Conservation (phyloP, 2,888 invertebrate genomes). For the Patella caerulea region DNA sequence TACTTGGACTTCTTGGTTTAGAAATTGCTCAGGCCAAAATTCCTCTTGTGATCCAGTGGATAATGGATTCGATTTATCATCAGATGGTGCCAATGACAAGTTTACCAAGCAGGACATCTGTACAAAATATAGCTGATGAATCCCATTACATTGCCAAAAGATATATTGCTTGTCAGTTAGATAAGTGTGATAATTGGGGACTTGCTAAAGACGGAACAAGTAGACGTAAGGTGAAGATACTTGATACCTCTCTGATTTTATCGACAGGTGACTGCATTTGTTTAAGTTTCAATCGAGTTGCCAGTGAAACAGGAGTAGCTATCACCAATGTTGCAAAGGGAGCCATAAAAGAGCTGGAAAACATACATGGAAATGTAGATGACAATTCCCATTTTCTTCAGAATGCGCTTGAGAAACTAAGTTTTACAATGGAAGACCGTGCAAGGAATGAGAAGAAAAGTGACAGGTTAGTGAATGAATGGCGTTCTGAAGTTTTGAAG, state of each 20-base stretch:
- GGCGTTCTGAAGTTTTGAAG: slow-evolving; percentile 17
- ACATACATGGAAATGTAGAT: not conserved
- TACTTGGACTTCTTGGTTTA: not conserved
- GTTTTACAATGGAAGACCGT: slow-evolving; percentile 9
- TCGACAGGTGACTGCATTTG: slow-evolving; percentile 21
- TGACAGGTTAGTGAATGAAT: slow-evolving; percentile 7
- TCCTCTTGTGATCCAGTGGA: not conserved
- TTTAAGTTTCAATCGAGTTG: not conserved
- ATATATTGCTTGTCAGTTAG: slow-evolving; percentile 26
- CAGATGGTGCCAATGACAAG: not conserved
- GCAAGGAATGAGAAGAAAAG: slow-evolving; percentile 16
- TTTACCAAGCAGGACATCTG: not conserved
- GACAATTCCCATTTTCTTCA: not conserved
- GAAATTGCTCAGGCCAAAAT: not conserved
- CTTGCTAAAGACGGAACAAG: slow-evolving; percentile 29
- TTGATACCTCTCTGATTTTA: slow-evolving; percentile 34
- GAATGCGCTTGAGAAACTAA: slow-evolving; percentile 14
- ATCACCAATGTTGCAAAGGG: slow-evolving; percentile 27
- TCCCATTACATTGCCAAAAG: slow-evolving; percentile 29
- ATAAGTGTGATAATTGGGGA: slow-evolving; percentile 23
- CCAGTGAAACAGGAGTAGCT: slow-evolving; percentile 26
- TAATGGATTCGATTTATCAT: not conserved
- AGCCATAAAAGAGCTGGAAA: slow-evolving; percentile 22
- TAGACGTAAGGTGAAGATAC: slow-evolving; percentile 31
- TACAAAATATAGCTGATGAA: not conserved